phyloP scores from a whole-genome alignment of 2,797 vertebrate genomes.

The Pseudomugil gertrudae region DNA sequence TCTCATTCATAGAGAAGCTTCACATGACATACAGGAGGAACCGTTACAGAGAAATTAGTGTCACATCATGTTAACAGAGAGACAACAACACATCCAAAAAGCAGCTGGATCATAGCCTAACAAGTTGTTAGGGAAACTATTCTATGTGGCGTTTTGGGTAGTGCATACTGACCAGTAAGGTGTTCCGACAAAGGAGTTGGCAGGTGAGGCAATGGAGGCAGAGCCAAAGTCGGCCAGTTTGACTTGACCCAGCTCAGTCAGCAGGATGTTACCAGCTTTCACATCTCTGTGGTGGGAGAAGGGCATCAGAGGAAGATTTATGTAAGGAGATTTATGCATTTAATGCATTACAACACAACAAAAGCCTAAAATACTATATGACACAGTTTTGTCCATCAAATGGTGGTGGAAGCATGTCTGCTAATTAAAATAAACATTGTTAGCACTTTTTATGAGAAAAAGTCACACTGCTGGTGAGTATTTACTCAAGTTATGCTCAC shows the following conservation, averaged over 20 bases:
- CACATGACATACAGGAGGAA: background rate
- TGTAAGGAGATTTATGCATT: background rate
- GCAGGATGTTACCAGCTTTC: conserved; percentile 99
- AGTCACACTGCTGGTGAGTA: background rate
- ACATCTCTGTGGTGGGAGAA: conserved; percentile 86
- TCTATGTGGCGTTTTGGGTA: background rate
- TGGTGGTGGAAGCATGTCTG: background rate
- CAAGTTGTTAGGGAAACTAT: background rate
- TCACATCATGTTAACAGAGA: background rate
- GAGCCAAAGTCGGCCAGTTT: conserved; percentile 99
- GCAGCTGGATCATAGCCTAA: background rate
- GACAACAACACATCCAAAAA: background rate
- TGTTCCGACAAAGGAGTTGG: conserved; percentile 98
- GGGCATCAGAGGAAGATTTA: background rate
- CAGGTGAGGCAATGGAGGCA: conserved; percentile 95
- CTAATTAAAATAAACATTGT: background rate
- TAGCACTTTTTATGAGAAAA: background rate
- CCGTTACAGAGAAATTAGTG: background rate
- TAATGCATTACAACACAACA: background rate
- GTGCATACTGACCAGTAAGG: conserved; percentile 92
- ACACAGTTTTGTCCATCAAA: no score
- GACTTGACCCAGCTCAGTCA: conserved; percentile 97
- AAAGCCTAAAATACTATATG: background rate
- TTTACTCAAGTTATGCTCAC: conserved; percentile 7
- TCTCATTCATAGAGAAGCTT: background rate